Conservation (phyloP, 2,797 vertebrate species). For the Telmatherina bonti region DNA sequence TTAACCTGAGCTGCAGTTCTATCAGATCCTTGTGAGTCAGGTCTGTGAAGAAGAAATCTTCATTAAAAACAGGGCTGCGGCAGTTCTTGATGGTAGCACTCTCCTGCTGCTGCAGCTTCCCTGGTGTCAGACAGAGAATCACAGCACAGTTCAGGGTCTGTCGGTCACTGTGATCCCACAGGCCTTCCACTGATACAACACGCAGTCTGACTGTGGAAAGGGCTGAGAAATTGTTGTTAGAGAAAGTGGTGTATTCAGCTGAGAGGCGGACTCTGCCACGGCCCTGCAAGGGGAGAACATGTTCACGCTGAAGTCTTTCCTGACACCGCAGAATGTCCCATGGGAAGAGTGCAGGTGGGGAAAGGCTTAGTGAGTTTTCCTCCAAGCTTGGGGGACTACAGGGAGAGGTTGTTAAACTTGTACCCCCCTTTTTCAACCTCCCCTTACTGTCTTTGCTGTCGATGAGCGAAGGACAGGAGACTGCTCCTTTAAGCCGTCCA, state of each 20-base stretch:
- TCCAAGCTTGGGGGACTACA: conserved; percentile 22
- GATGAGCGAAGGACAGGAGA: conserved; percentile 52
- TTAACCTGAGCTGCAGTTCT: conserved; percentile 73
- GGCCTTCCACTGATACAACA: conserved; percentile 75
- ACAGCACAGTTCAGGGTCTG: conserved; percentile 70
- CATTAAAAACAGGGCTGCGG: conserved; percentile 75
- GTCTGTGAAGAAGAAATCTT: conserved; percentile 82
- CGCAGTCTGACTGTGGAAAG: conserved; percentile 66
- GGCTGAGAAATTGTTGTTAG: conserved; percentile 6
- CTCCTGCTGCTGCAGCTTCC: conserved; percentile 77
- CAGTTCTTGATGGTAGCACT: conserved; percentile 77
- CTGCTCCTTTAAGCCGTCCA: conserved; percentile 44
- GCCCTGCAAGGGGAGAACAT: conserved; percentile 70
- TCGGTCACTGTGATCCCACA: conserved; percentile 51
- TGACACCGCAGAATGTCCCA: conserved; percentile 74
- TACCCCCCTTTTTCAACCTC: conserved; percentile 9
- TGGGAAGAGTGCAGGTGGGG: conserved; percentile 64
- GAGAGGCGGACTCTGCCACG: conserved; percentile 70
- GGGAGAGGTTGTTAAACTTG: conserved; percentile 27
- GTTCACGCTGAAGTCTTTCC: conserved; percentile 69
- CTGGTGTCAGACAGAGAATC: conserved; percentile 74
- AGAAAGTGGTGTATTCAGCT: conserved; percentile 52
- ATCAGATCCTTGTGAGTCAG: conserved; percentile 65
- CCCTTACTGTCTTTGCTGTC: conserved; percentile 28
- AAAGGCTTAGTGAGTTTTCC: conserved; percentile 39